Evolutionary conservation across 1,140 invertebrate genomes (phyloP).

Genomic region (Drosophila subpulchrella): DNA sequence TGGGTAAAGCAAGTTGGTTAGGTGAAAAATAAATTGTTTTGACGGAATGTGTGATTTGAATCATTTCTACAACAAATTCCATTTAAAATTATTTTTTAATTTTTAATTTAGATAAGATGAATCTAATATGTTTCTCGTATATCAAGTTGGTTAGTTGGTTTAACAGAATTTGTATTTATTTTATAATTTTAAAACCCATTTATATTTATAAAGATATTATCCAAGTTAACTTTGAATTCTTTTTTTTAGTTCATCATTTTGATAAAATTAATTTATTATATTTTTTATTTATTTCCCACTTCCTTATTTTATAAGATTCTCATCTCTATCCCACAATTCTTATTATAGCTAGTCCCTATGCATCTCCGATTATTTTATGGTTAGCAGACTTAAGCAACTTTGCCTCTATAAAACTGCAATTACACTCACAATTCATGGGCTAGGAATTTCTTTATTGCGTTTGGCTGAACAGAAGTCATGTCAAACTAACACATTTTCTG

Average conservation of each 20-base stretch:
- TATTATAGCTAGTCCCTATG: not conserved
- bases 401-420: slow-evolving; percentile 40
- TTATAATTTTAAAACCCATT: no score
- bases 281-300: no score
- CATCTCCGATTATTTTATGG: slow-evolving; percentile 7
- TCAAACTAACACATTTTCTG: slow-evolving; percentile 66
- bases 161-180: no score
- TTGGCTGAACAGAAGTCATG: slow-evolving; percentile 28
- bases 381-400: slow-evolving; percentile 5
- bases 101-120: no score
- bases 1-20: not conserved
- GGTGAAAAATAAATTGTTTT: no score
- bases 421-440: slow-evolving; percentile 41
- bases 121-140: no score
- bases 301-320: not conserved
- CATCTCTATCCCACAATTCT: not conserved
- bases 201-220: no score
- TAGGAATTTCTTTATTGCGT: slow-evolving; percentile 56
- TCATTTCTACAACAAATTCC: no score
- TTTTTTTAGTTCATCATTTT: not conserved
- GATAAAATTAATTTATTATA: no score
- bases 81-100: no score
- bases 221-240: not conserved
- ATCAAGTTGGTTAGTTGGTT: no score
- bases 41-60: no score